phyloP scores from a whole-genome alignment of 2,797 vertebrate species.

The Hylomyscus alleni region DNA sequence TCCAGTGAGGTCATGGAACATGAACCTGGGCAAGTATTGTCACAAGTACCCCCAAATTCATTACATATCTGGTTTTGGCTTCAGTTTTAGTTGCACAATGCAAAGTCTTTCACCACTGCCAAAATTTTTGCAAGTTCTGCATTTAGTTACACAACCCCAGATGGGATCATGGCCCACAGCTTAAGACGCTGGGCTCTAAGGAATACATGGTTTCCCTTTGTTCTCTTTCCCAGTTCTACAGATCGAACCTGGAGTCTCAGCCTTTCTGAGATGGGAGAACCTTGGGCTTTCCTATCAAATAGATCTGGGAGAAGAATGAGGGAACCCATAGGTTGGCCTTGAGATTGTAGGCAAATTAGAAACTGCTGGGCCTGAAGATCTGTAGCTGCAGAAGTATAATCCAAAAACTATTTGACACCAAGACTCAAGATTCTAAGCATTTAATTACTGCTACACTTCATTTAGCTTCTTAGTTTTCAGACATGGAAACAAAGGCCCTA shows the following conservation, averaged over 20 bases:
- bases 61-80: background rate
- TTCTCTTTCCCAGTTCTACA: background rate
- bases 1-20: background rate
- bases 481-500: background rate
- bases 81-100: background rate
- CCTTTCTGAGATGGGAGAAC: background rate
- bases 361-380: background rate
- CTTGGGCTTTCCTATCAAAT: background rate
- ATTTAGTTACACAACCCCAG: background rate
- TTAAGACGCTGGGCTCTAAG: background rate
- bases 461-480: slow-evolving; percentile 50
- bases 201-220: background rate
- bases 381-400: background rate
- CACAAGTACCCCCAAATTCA: background rate
- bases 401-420: slow-evolving; percentile 1
- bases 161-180: background rate
- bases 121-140: background rate
- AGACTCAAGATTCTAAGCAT: background rate
- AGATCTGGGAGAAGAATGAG: background rate
- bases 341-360: background rate
- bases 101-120: background rate
- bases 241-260: background rate
- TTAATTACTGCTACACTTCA: background rate
- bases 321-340: background rate
- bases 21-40: background rate